Evolutionary conservation across 2,888 invertebrate species (phyloP), one percentile per base, ranked within the genome.

Genomic region (Lasioglossum lativentre): DNA sequence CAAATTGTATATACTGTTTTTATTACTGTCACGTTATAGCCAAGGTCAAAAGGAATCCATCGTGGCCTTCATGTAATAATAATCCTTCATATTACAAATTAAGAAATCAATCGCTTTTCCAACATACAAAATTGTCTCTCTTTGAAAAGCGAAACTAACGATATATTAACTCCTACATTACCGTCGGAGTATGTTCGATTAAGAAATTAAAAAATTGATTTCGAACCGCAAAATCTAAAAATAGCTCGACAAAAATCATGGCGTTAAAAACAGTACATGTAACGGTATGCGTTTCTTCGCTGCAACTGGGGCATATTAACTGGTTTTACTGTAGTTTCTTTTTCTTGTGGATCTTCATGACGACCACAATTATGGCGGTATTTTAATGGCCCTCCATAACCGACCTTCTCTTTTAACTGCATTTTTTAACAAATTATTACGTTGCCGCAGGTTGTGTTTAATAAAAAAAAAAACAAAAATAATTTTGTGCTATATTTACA

Each of bases 231-330:
- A 38, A 45, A 56, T 59, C 56, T 52, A 75, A 34, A 82, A 68
- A 78, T 75, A 40, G 68, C 45, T 19, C 16, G 34, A 56, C 30
- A 52, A 68, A 45, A 23, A 52, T 82, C 78, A n/a, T 68, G 47
- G 34, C 12, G 38, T 23, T 79, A 78, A 81, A 77, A 40, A 23
- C 34, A 77, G 63, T 42, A 52, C 45, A 56, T 38, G 0, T 81
- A 82, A 86, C 75, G 83, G 84, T 82, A 82, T 78, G 45, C 70
- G 38, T 74, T 84, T 84, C 78, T 78, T 82, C 52, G 74, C 34
- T 47, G 84, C 59, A 84, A 83, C 78, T 84, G 70, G 84, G 83
- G 84, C 84, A 83, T 84, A 83, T 84, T 84, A 84, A 84, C 83
- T 84, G 83, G 83, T 82, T 84, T 74, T 74, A 34, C 83, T 70